A percentile compares a stretch with the other conserved stretches of the same genome.
These are phyloP conservation scores for Phylloscopus collybita DNA, from an alignment of 2,797 vertebrate genomes.

Conservation along the genomic window DNA sequence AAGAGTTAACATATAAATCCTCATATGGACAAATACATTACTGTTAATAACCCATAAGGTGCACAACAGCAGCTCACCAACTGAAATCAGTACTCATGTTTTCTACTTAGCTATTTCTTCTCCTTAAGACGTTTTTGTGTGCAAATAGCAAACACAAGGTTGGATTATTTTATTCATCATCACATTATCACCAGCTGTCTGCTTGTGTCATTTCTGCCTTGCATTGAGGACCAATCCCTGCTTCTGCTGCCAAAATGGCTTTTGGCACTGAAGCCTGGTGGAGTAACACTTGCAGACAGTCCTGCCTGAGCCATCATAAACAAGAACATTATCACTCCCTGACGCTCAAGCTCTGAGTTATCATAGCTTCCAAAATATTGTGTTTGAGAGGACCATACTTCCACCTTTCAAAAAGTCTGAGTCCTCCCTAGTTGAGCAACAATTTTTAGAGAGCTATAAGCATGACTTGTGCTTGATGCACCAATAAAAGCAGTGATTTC, in stretches of 20 bases:
- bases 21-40: not conserved
- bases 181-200: not conserved
- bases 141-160: not conserved
- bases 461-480: not conserved
- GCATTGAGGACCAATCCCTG: not conserved
- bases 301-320: not conserved
- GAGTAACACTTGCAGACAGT: not conserved
- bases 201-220: not conserved
- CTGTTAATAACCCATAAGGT: conserved; percentile 10
- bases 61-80: conserved; percentile 40
- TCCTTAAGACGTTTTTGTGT: conserved; percentile 22
- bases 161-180: not conserved
- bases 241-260: not conserved
- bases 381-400: not conserved
- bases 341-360: not conserved
- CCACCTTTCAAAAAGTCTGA: not conserved
- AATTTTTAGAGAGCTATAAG: not conserved
- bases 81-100: conserved; percentile 43
- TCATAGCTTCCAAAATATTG: not conserved
- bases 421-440: not conserved
- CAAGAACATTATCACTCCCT: not conserved
- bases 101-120: conserved; percentile 39
- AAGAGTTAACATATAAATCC: conserved; percentile 11
- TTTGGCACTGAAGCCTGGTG: not conserved
- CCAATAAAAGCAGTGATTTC: not conserved